Evolutionary conservation across 2,113 vertebrate species (phyloP).

Genomic region (Odocoileus virginianus): DNA sequence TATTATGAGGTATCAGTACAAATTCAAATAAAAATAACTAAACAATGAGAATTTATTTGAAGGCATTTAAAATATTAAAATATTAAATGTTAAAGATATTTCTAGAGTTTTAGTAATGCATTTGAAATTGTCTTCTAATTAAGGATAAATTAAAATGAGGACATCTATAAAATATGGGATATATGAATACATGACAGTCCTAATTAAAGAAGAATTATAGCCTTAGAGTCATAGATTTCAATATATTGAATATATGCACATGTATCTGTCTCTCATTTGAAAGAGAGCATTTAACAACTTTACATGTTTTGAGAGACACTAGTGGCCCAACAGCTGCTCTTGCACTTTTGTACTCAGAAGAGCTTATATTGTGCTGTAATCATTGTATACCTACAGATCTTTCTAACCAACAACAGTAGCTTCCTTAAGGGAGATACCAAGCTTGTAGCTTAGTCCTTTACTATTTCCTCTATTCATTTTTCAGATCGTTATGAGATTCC

Average conservation of each 20-base stretch:
- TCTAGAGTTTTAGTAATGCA: background rate
- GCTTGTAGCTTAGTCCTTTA: background rate
- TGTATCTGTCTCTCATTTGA: background rate
- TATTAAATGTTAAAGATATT: background rate
- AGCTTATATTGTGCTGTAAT: background rate
- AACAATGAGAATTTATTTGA: background rate
- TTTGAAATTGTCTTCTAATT: background rate
- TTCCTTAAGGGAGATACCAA: background rate
- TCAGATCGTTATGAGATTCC: background rate
- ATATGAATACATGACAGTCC: background rate
- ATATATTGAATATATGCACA: background rate
- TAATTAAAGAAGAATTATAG: background rate
- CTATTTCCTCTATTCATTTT: background rate
- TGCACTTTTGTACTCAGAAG: background rate
- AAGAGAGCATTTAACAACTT: background rate
- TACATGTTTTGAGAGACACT: background rate
- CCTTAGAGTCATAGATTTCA: background rate
- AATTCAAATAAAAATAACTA: background rate
- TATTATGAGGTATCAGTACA: background rate
- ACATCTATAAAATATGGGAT: background rate
- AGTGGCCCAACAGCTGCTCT: background rate
- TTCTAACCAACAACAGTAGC: background rate
- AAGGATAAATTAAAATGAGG: background rate
- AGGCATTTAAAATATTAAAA: background rate
- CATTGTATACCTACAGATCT: background rate